Base-by-base conservation (phyloP, 2,113 vertebrate genomes). In the Petromus typicus region DNA sequence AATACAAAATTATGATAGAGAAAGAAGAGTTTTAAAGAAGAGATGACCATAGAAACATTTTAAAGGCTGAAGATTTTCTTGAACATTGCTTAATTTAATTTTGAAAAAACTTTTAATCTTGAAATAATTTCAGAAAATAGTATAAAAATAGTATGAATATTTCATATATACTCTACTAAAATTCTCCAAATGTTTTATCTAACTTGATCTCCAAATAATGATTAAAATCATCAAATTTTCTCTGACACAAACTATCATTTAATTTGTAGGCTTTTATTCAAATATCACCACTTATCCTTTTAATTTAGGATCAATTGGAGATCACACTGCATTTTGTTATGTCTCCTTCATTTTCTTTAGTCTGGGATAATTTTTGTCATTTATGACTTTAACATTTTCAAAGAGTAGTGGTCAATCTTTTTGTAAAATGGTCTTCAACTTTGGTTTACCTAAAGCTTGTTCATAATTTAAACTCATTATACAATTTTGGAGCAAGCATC, bases 41-140 rank as follows among this genome's bases (percentile, higher is more conserved):
- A 9, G 11, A 23, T 64, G 14, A 20, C 43, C 22, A 79, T 61
- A 34, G n/a, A 91, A 79, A 61, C 22, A 83, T 63, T 95, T 81
- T 76, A 87, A 89, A 89, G 32, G 32, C 18, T 86, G 25, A 71
- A n/a, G 69, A 48, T 43, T 85, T 59, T 37, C 85, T 88, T 83
- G 40, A 34, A 48, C 2, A 30, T 80, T 43, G 59, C 89, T 25
- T 71, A 57, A 66, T 23, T 81, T 64, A 56, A 78, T 76, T 78
- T 83, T 45, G 10, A n/a, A 90, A 73, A 32, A 86, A 34, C 20
- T 37, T 93, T 84, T 93, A 4, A 54, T 64, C 86, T 86, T 89
- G 84, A 80, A 89, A 66, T 92, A 22, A 85, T 80, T 95, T 94
- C 25, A 64, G 4, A 91, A 86, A 90, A 84, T 30, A 23, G 66